Conservation (phyloP, 2,888 invertebrate species). For the Phlogophora meticulosa region DNA sequence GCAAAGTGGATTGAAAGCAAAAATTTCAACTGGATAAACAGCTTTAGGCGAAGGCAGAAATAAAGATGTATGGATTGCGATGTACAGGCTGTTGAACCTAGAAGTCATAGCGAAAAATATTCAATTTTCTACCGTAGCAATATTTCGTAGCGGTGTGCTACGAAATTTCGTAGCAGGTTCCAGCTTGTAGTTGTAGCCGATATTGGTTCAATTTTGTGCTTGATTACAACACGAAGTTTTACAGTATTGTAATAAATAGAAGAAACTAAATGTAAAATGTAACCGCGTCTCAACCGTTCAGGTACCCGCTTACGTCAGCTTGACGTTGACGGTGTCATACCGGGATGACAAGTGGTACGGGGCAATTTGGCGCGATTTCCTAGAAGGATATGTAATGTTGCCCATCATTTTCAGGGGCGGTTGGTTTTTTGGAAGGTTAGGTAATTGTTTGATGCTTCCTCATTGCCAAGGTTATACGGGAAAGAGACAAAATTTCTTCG, state of each 20-base stretch:
- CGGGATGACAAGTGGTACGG: no score
- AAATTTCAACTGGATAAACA: slow-evolving; percentile 27
- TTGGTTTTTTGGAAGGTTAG: slow-evolving; percentile 12
- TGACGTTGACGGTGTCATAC: no score
- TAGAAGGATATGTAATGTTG: slow-evolving; percentile 24
- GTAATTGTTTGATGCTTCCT: slow-evolving; percentile 38
- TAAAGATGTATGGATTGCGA: slow-evolving; percentile 1
- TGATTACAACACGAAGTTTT: slow-evolving; percentile 20
- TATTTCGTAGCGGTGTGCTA: slow-evolving; percentile 48
- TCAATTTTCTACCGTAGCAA: slow-evolving; percentile 18
- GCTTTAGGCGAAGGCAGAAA: slow-evolving; percentile 3
- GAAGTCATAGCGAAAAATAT: slow-evolving; percentile 11
- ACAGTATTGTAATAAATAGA: slow-evolving; percentile 5
- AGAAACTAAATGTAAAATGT: slow-evolving; percentile 21
- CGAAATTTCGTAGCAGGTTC: slow-evolving; percentile 37
- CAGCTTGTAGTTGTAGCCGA: slow-evolving; percentile 15
- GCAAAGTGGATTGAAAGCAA: slow-evolving; percentile 23
- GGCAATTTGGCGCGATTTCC: slow-evolving; percentile 7
- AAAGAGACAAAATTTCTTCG: neutral
- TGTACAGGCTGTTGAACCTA: neutral
- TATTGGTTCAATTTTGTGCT: slow-evolving; percentile 28
- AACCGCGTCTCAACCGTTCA: neutral
- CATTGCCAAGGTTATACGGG: slow-evolving; percentile 15
- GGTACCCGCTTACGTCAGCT: no score
- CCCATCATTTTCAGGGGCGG: neutral